Evolutionary conservation across 2,888 invertebrate species (phyloP).

Genomic region (Doris montereyensis): DNA sequence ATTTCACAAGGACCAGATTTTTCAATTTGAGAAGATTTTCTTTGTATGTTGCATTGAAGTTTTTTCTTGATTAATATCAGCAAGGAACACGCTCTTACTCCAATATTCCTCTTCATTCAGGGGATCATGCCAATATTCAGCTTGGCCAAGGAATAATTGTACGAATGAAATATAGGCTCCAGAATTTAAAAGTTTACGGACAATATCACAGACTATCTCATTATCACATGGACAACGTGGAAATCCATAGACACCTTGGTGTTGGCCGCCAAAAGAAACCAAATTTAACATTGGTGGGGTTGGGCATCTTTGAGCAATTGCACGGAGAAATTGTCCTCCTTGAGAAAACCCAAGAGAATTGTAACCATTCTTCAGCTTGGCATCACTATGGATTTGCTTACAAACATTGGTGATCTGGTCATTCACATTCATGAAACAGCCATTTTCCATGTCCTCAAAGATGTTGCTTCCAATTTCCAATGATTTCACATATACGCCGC

Average conservation of each 20-base stretch:
- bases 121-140: constrained; percentile 99
- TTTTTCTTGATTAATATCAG: constrained; percentile 96
- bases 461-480: constrained; percentile 82
- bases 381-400: constrained; percentile 79
- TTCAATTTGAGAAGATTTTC: constrained; percentile 84
- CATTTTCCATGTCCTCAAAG: constrained; percentile 74
- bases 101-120: constrained; percentile 85
- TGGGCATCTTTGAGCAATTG: constrained; percentile 92
- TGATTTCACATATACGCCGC: constrained; percentile 85
- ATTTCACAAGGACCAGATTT: constrained; percentile 92
- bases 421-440: constrained; percentile 75
- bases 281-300: constrained; percentile 86
- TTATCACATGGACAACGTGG: constrained; percentile 85
- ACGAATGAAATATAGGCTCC: constrained; percentile 62
- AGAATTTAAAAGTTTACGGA: constrained; percentile 75
- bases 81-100: constrained; percentile 85
- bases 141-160: constrained; percentile 86
- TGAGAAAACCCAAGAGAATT: constrained; percentile 99
- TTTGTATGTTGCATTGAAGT: constrained; percentile 79
- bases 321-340: constrained; percentile 96
- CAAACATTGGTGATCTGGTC: constrained; percentile 81
- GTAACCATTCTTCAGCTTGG: constrained; percentile 84
- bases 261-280: constrained; percentile 95
- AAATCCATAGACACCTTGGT: constrained; percentile 88
- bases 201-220: constrained; percentile 83